Evolutionary conservation across 2,797 vertebrate species (phyloP), one percentile per base, ranked within the genome.

Genomic region (Gymnothorax javanicus): DNA sequence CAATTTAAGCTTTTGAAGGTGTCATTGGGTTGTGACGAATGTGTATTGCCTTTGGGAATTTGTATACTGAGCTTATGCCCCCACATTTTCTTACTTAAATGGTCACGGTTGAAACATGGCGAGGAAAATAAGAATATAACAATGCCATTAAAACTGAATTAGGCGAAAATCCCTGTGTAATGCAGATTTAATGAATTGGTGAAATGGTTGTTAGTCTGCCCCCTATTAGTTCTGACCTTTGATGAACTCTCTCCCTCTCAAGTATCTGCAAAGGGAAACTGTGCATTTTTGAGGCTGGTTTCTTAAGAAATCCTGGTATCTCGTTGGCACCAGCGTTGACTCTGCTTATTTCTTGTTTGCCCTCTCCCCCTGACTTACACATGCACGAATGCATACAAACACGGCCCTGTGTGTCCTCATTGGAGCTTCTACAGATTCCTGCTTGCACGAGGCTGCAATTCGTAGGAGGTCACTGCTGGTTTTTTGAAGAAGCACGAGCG

Each of bases 401-500:
- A 67, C 62, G 62, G 23, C 20, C 23, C 62, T 67, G 20, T 7
- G 62, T 5, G 62, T 67, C 62, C n/a, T 67, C 62, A 67, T 23
- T 8, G 20, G 23, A n/a, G 62, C 20, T 6, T 67, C 62, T n/a
- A 7, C 20, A 7, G 62, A n/a, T n/a, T n/a, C 3, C 62, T 67
- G 8, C 5, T n/a, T 67, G 23, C 62, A 67, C 23, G 6, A n/a
- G 23, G 23, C 8, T 7, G 6, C n/a, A n/a, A 67, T n/a, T n/a
- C 23, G n/a, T 67, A 6, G 62, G 62, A 67, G 7, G 62, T 8
- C 62, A n/a, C 23, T n/a, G 8, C n/a, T n/a, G 5, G 0, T 67
- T 67, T 67, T 23, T 67, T 67, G n/a, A 67, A 67, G 62, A n/a
- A 67, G 62, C 62, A 67, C n/a, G n/a, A n/a, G n/a, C n/a, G n/a